These are phyloP conservation scores for Phataginus tetradactyla DNA, from an alignment of 2,797 vertebrate genomes.

Conservation along the genomic window DNA sequence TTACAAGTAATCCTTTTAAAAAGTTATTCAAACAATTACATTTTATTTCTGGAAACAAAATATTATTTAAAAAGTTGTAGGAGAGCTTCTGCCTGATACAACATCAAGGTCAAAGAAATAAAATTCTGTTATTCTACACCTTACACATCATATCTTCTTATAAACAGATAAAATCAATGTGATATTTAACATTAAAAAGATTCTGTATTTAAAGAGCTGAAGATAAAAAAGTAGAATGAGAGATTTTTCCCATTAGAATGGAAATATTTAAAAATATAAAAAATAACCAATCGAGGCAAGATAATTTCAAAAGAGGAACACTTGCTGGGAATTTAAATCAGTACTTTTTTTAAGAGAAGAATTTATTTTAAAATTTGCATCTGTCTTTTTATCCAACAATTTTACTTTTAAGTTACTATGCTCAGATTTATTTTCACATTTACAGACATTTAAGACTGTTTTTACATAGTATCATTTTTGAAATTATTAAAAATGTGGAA, in stretches of 20 bases:
- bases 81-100: not conserved
- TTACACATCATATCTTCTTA: not conserved
- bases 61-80: not conserved
- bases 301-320: not conserved
- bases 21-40: not conserved
- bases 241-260: not conserved
- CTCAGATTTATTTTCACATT: not conserved
- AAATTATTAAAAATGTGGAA: not conserved
- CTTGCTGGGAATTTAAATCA: not conserved
- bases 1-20: not conserved
- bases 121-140: not conserved
- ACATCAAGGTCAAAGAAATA: not conserved
- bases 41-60: conserved; percentile 26
- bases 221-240: not conserved
- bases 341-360: not conserved
- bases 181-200: not conserved
- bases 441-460: not conserved
- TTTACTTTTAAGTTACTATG: not conserved
- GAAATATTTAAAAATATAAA: not conserved
- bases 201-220: not conserved
- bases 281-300: not conserved
- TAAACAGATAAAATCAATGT: not conserved
- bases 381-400: not conserved
- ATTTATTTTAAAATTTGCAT: not conserved
- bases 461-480: not conserved